Base-by-base conservation (phyloP, 1,140 invertebrate genomes). In the Macrostomum lignano region DNA sequence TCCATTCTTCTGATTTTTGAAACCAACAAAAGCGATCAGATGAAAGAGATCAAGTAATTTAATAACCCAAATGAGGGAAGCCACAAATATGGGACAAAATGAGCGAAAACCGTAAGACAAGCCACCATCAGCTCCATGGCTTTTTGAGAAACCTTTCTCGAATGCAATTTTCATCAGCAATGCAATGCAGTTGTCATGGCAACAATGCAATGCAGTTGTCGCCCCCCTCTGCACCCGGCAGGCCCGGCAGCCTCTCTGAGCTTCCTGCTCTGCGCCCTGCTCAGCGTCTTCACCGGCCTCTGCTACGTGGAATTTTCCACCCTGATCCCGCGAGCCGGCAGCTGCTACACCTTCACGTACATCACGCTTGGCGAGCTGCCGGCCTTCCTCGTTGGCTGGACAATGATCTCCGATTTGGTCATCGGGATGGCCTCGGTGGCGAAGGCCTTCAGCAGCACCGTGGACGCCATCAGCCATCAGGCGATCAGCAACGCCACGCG, bases 271-370 rank as follows among this genome's bases (percentile, higher is more conserved):
- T 74, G 74, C 26, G 75, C 74, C 9, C 51, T 78, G 2, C 73
- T 72, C 2, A 77, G 74, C 2, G 70, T 71, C 3, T 37, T 45
- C 7, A 46, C 76, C 3, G 75, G 75, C 0, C 48, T 81, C 0
- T 81, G 76, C 44, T 82, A 81, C 43, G 74, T 75, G 6, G 77
- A 82, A 52, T 78, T 82, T 33, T 74, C 74, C 0, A 73, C 74
- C 0, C 65, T 72, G 24, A 69, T 79, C 31, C 77, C 76, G 1
- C 72, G 74, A 57, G 73, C 75, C 13, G 77, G 77, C 3, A 76
- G 73, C 7, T 75, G 75, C 2, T 82, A 82, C 45, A 41, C 44
- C 10, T 33, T 24, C 19, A 33, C 32, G 11, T 37, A 37, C 35
- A 14, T 36, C 10, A 35, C 20, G 7, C 6, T 36, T 11, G 39